These are phyloP conservation scores for Zaprionus bogoriensis DNA, from an alignment of 2,888 invertebrate genomes.

Conservation along the genomic window DNA sequence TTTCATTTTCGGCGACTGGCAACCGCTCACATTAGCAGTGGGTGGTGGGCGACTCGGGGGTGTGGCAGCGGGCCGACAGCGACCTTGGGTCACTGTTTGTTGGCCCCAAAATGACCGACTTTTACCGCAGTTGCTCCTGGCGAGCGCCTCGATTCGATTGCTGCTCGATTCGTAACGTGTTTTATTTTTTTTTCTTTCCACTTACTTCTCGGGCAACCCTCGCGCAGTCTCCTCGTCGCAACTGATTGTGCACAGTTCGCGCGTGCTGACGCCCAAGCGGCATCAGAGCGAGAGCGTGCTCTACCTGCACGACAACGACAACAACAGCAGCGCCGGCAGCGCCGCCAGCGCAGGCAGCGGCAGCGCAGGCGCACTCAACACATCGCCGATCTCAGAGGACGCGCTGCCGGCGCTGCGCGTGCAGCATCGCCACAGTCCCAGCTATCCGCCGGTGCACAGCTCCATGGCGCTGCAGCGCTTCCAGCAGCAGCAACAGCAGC, in stretches of 20 bases:
- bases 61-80: not conserved
- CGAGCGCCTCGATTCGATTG: constrained; percentile 49
- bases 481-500: constrained; percentile 61
- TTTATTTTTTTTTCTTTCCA: not conserved
- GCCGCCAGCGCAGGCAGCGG: constrained; percentile 21
- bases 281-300: constrained; percentile 90
- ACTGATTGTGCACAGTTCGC: constrained; percentile 89
- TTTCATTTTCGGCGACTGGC: constrained; percentile 39
- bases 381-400: constrained; percentile 55
- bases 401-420: constrained; percentile 54
- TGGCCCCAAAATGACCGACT: constrained; percentile 61
- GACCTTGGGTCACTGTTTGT: constrained; percentile 56
- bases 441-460: constrained; percentile 79
- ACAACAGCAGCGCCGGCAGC: constrained; percentile 2
- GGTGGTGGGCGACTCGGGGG: not conserved
- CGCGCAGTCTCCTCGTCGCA: constrained; percentile 84
- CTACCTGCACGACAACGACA: constrained; percentile 85
- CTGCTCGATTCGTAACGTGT: constrained; percentile 7
- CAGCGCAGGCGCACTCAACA: constrained; percentile 12
- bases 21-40: constrained; percentile 39
- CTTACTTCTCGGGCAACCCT: not conserved
- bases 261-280: constrained; percentile 90
- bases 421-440: constrained; percentile 80
- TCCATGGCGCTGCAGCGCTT: constrained; percentile 72
- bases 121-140: constrained; percentile 58